Percentiles rank a stretch among this genome's conserved stretches.
phyloP scores from a whole-genome alignment of 2,797 vertebrate genomes.

The Pagetopsis macropterus region DNA sequence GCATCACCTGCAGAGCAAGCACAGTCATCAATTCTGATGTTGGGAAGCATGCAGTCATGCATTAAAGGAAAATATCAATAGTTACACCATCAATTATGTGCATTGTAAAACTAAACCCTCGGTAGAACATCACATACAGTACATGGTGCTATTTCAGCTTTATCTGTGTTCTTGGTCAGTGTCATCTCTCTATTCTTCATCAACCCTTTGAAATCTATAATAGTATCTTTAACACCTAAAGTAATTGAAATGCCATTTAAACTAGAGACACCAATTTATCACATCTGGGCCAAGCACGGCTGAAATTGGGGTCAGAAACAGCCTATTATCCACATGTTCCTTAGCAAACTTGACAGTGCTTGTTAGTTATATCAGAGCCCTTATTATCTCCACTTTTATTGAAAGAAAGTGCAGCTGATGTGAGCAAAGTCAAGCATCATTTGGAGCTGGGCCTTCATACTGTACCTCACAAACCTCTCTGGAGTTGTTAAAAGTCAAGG shows the following conservation, averaged over 20 bases:
- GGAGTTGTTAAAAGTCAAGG: conserved; percentile 48
- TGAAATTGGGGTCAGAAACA: conserved; percentile 37
- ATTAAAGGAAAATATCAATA: conserved; percentile 43
- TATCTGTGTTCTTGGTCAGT: conserved; percentile 4
- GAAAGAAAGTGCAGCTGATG: conserved; percentile 39
- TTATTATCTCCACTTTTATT: conserved; percentile 44
- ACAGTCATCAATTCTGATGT: conserved; percentile 46
- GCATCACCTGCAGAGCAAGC: conserved; percentile 51
- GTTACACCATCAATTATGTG: conserved; percentile 25
- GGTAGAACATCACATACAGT: not conserved
- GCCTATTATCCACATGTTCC: conserved; percentile 51
- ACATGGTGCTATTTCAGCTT: not conserved
- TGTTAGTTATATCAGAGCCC: conserved; percentile 44
- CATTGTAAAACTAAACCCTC: conserved; percentile 4
- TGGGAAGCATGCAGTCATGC: conserved; percentile 18
- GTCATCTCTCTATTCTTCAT: conserved; percentile 10
- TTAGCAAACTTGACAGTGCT: conserved; percentile 29
- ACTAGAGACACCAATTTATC: conserved; percentile 38
- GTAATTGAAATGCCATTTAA: conserved; percentile 22
- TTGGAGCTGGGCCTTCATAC: conserved; percentile 37
- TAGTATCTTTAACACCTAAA: conserved; percentile 9
- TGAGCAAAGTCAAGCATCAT: conserved; percentile 59
- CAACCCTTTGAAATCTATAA: conserved; percentile 17
- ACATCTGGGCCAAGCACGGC: not conserved
- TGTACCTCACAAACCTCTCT: conserved; percentile 28